phyloP scores from a whole-genome alignment of 2,113 vertebrate species.

The Myiagra hebetior region DNA sequence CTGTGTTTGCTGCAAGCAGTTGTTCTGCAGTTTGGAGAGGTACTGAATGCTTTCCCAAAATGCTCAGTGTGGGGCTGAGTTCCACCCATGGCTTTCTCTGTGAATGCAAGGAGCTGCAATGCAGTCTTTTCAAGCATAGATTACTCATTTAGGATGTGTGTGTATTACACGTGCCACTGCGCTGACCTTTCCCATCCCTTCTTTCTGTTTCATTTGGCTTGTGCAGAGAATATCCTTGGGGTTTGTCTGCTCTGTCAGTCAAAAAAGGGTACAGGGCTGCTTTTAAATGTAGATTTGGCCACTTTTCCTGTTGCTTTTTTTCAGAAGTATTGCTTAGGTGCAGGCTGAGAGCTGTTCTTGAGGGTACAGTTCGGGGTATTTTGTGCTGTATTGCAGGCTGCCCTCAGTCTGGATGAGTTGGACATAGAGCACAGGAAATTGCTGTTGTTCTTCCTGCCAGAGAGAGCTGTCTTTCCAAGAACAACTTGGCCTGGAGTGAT shows the following conservation, averaged over 20 bases:
- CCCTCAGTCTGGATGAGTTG: neutral
- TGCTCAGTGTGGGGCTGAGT: neutral
- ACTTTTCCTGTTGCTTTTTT: neutral
- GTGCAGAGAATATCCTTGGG: neutral
- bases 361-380: neutral
- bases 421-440: neutral
- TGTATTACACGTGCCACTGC: neutral
- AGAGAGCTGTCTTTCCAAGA: neutral
- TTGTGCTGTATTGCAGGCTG: neutral
- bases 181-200: conserved; percentile 2
- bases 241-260: neutral
- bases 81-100: neutral
- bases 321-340: neutral
- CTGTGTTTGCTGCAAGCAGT: neutral
- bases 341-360: neutral
- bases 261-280: neutral
- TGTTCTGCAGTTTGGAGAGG: neutral
- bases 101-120: conserved; percentile 4
- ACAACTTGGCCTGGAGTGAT: neutral
- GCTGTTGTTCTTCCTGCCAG: neutral
- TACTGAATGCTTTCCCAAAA: neutral
- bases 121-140: neutral
- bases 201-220: neutral
- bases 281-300: neutral
- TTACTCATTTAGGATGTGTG: neutral